These are phyloP conservation scores for Propsilocerus akamusi DNA, from an alignment of 1,140 invertebrate genomes.

Conservation along the genomic window DNA sequence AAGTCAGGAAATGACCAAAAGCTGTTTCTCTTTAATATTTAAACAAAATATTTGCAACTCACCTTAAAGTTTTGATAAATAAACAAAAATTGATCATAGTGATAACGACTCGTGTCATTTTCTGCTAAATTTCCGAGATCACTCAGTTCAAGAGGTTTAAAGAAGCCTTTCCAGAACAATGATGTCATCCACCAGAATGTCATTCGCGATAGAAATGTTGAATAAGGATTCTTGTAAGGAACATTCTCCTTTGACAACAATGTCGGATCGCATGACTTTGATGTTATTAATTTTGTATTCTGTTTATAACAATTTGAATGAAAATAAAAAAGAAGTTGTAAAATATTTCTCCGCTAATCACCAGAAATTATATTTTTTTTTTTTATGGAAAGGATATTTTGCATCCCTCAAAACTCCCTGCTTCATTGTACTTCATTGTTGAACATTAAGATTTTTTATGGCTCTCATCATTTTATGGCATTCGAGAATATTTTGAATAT, in stretches of 20 bases:
- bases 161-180: conserved; percentile 44
- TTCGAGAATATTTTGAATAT: too few relatives aligned
- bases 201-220: conserved; percentile 46
- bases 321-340: background rate
- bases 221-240: conserved; percentile 33
- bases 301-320: background rate
- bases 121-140: conserved; percentile 50
- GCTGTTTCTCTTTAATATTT: too few relatives aligned
- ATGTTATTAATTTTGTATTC: background rate
- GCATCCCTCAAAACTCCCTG: too few relatives aligned
- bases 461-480: too few relatives aligned
- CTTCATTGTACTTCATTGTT: too few relatives aligned
- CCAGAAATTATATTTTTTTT: background rate
- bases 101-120: conserved; percentile 29
- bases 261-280: background rate
- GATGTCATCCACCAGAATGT: conserved; percentile 61
- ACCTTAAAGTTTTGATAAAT: conserved; percentile 14
- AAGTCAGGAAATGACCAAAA: too few relatives aligned
- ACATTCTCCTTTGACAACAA: conserved; percentile 11
- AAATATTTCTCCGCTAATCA: background rate
- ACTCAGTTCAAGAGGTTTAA: conserved; percentile 39
- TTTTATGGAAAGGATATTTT: too few relatives aligned
- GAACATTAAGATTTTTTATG: too few relatives aligned
- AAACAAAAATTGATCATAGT: conserved; percentile 22
- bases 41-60: too few relatives aligned